Conservation (phyloP, 2,888 invertebrate species). For the Kuschelorhynchus macadamiae region DNA sequence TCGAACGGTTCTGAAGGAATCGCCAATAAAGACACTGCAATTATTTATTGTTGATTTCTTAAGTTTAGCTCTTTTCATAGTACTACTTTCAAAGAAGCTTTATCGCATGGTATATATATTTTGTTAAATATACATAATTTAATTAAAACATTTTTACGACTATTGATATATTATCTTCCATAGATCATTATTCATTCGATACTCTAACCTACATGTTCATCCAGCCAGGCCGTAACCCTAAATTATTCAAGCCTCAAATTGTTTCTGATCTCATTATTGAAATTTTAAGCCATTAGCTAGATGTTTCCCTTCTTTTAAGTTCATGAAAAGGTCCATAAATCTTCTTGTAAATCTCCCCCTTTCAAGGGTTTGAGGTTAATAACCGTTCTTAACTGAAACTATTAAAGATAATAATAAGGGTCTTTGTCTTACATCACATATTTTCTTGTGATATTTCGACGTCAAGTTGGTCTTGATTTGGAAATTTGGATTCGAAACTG, state of each 20-base stretch:
- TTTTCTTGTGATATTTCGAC: slow-evolving; percentile 4
- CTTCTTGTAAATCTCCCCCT: slow-evolving; percentile 14
- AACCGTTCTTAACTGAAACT: slow-evolving; percentile 28
- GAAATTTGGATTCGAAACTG: slow-evolving; percentile 1
- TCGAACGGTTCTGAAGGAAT: too few species aligned
- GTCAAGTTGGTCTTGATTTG: not conserved
- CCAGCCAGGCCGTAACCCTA: not conserved
- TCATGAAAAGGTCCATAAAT: slow-evolving; percentile 16
- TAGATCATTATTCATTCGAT: not conserved
- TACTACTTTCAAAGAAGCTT: too few species aligned
- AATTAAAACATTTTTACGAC: too few species aligned
- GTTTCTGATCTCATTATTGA: slow-evolving; percentile 15
- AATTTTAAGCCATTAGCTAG: slow-evolving; percentile 16
- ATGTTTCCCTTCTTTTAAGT: slow-evolving; percentile 19
- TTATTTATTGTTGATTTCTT: too few species aligned
- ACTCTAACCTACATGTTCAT: not conserved
- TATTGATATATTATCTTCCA: not conserved
- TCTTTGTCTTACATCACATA: slow-evolving; percentile 10
- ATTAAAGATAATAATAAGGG: slow-evolving; percentile 21
- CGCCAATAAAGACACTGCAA: too few species aligned
- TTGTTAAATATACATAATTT: too few species aligned
- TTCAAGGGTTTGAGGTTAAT: slow-evolving; percentile 7
- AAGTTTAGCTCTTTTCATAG: too few species aligned
- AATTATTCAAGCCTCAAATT: slow-evolving; percentile 5
- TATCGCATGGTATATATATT: too few species aligned